These are phyloP conservation scores for Muscicapa striata DNA, from an alignment of 2,797 vertebrate genomes.

Conservation along the genomic window DNA sequence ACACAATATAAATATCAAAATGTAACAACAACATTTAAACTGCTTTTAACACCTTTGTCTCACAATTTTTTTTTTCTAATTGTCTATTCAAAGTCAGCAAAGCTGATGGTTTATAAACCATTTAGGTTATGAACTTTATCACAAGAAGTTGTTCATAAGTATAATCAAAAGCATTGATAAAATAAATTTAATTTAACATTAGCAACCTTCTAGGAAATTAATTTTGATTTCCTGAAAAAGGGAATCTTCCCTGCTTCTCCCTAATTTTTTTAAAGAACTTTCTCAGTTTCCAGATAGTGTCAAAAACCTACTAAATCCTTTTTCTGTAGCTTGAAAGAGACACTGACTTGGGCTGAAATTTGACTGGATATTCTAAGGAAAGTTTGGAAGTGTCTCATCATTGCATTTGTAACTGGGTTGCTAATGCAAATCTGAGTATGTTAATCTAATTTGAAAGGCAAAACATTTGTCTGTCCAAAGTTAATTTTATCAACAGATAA, in stretches of 20 bases:
- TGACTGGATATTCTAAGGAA: not conserved
- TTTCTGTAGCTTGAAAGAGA: not conserved
- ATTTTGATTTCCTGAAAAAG: not conserved
- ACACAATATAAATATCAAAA: not conserved
- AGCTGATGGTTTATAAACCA: not conserved
- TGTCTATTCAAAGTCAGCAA: not conserved
- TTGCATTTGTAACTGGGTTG: not conserved
- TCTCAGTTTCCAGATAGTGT: not conserved
- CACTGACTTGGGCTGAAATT: not conserved
- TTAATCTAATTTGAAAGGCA: conserved; percentile 5
- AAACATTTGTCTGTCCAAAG: not conserved
- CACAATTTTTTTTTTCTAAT: not conserved
- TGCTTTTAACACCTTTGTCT: not conserved
- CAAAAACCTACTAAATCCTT: not conserved
- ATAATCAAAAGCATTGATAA: not conserved
- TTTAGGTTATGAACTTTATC: not conserved
- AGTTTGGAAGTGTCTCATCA: not conserved
- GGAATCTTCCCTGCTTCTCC: not conserved
- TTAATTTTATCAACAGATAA: not conserved
- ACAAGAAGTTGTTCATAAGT: not conserved
- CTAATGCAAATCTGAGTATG: not conserved
- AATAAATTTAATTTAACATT: not conserved
- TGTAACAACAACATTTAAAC: not conserved
- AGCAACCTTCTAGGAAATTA: not conserved
- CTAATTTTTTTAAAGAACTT: not conserved